phyloP scores from a whole-genome alignment of 2,113 vertebrate species.

The Rhea americana region DNA sequence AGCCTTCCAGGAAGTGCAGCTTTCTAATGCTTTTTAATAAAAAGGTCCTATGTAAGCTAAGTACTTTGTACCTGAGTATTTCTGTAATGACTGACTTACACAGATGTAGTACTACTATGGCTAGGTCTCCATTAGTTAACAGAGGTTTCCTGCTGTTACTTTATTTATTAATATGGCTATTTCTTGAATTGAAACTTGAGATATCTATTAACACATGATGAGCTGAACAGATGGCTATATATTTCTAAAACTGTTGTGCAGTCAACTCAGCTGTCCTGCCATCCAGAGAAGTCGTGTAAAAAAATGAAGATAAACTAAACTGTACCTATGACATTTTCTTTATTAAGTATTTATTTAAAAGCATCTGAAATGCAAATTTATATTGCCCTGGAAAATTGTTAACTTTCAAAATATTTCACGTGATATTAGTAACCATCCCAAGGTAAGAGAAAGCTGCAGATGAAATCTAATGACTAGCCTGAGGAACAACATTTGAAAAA shows the following conservation, averaged over 20 bases:
- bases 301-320: conserved; percentile 19
- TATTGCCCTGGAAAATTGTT: conserved; percentile 38
- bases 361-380: neutral
- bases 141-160: neutral
- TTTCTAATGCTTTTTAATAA: neutral
- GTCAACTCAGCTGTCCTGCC: conserved; percentile 25
- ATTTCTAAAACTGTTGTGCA: conserved; percentile 24
- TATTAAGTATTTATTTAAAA: neutral
- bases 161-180: conserved; percentile 53
- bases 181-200: conserved; percentile 60
- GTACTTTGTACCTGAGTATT: conserved; percentile 4
- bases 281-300: conserved; percentile 1
- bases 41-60: neutral
- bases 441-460: neutral
- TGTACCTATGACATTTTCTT: neutral
- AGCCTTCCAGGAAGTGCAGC: neutral
- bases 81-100: conserved; percentile 18
- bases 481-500: conserved; percentile 25
- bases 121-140: conserved; percentile 14
- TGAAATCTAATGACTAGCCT: neutral
- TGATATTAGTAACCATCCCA: neutral
- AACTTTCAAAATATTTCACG: conserved; percentile 10
- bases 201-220: conserved; percentile 27
- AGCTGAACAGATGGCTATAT: conserved; percentile 47
- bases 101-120: neutral